Base-by-base conservation (phyloP, 2,888 invertebrate species). In the Ophioninae sp. region DNA sequence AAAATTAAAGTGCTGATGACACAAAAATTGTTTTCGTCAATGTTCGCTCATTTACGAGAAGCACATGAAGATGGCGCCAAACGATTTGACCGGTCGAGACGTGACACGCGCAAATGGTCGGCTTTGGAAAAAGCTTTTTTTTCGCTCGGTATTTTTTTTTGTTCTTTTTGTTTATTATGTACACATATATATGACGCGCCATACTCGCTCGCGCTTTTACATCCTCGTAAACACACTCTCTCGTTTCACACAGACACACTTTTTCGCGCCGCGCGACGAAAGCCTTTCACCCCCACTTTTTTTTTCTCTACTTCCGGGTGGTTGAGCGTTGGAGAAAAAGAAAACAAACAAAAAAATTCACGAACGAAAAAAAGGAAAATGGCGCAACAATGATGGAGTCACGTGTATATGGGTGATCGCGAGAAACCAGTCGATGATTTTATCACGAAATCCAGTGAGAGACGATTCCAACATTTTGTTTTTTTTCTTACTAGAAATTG, bases 161-260 rank as follows among this genome's bases (percentile, higher is more conserved):
- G 23, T 74, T 74, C 58, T 76, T 58, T 58, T 58, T 39, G 20
- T 76, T 82, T 82, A 79, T 82, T 82, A 82, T 82, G 75, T 79
- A 82, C 82, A 82, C 71, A 82, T 68, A 68, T 68, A 75, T 67
- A 67, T 69, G 78, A 56, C 68, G 78, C 82, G 78, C 58, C 78
- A 82, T 65, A 77, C 58, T 76, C 76, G 71, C 71, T 82, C 58
- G 51, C 20, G 71, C 76, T 74, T 69, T 69, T 82, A 78, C 78
- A 78, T 69, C 56, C 63, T 67, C 67, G 44, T 51, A 44, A n/a
- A 44, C 44, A 51, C 17, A 17, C 17, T 17, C 51, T 51, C 13
- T 51, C 51, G 51, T 51, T 51, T 6, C 51, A 2, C 6, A 30
- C 30, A 3, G 30, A 30, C 30, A 73, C 73, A 69, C 73, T 51